These are phyloP conservation scores for Carabus problematicus DNA, from an alignment of 2,888 invertebrate genomes.

Conservation along the genomic window DNA sequence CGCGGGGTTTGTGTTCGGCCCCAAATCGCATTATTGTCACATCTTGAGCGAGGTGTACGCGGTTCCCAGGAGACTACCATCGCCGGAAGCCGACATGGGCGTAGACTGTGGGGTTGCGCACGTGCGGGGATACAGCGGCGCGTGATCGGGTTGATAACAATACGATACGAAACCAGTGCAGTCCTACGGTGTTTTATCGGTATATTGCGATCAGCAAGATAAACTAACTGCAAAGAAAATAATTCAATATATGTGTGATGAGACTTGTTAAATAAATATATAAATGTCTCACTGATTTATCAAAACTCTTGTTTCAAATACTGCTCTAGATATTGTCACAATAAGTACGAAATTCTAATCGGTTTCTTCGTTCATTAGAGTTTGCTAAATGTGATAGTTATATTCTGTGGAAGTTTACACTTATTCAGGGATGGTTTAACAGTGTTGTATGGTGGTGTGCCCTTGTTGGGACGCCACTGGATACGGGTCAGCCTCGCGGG, in stretches of 20 bases:
- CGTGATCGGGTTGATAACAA: slow-evolving; percentile 39
- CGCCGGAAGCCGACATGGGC: slow-evolving; percentile 19
- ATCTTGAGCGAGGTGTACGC: slow-evolving; percentile 30
- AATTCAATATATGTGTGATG: no score
- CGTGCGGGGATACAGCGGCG: background rate
- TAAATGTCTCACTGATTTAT: no score
- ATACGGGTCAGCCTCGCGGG: slow-evolving; percentile 8
- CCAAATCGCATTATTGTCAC: slow-evolving; percentile 48
- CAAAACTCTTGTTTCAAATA: no score
- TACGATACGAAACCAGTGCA: slow-evolving; percentile 20
- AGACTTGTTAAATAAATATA: no score
- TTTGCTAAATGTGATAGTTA: no score
- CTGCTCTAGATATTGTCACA: no score
- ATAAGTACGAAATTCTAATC: no score
- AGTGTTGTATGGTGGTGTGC: background rate
- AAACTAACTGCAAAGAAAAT: no score
- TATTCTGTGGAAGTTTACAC: no score
- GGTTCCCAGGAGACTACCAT: slow-evolving; percentile 30
- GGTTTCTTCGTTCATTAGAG: no score
- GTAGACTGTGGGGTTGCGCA: slow-evolving; percentile 4
- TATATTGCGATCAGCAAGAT: no score
- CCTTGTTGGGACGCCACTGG: background rate
- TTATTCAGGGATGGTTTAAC: background rate
- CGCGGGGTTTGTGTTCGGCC: background rate
- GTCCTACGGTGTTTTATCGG: slow-evolving; percentile 1